phyloP scores from a whole-genome alignment of 2,888 invertebrate genomes.

The Amblyjoppa proteus region DNA sequence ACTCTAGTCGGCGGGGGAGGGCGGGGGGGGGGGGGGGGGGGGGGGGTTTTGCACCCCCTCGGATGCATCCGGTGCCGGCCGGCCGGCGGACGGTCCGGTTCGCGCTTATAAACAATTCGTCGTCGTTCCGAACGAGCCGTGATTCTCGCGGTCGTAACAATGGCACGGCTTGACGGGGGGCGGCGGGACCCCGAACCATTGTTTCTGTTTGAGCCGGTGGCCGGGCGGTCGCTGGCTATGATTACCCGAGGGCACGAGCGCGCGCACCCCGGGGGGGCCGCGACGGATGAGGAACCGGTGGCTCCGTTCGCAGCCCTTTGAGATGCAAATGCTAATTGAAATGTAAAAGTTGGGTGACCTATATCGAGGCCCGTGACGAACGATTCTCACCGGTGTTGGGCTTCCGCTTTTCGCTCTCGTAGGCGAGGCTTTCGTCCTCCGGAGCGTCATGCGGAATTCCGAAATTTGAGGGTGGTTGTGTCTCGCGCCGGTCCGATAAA shows the following conservation, averaged over 20 bases:
- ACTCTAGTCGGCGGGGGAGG: background rate
- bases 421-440: constrained; percentile 21
- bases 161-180: constrained; percentile 29
- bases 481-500: background rate
- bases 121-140: constrained; percentile 60
- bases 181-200: constrained; percentile 59
- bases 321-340: constrained; percentile 77
- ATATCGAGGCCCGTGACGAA: constrained; percentile 60
- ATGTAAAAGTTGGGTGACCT: constrained; percentile 75
- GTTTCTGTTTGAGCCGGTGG: constrained; percentile 70
- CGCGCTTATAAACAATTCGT: constrained; percentile 64
- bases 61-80: background rate
- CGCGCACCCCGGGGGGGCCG: constrained; percentile 10
- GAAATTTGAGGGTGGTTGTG: constrained; percentile 1
- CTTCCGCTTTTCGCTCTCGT: constrained; percentile 32
- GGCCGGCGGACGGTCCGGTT: background rate
- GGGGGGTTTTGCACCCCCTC: background rate
- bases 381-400: constrained; percentile 22
- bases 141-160: constrained; percentile 62
- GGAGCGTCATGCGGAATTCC: background rate
- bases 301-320: constrained; percentile 73
- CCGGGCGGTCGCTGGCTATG: constrained; percentile 66
- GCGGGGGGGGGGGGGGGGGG: too few relatives aligned
- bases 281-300: constrained; percentile 17
- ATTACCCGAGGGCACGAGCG: constrained; percentile 65